These are phyloP conservation scores for Dromococcyx pavoninus DNA, from an alignment of 2,797 vertebrate genomes.

Conservation along the genomic window DNA sequence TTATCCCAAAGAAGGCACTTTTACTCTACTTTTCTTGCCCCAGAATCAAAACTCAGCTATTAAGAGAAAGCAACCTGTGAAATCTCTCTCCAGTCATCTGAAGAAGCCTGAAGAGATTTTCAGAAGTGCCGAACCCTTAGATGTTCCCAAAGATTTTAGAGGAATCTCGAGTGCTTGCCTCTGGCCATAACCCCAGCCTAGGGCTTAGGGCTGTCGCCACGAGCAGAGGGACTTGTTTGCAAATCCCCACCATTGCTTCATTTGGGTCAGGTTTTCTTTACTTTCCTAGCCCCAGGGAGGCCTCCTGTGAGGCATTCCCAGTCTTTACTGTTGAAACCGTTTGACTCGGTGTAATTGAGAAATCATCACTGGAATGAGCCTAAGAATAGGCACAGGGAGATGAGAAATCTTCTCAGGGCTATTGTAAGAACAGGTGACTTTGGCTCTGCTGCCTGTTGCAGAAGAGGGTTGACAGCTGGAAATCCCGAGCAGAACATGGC, in stretches of 20 bases:
- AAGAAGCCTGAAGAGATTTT: constrained; percentile 50
- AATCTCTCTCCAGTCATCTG: constrained; percentile 47
- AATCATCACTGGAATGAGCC: constrained; percentile 6
- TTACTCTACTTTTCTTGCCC: not conserved
- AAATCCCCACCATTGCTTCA: constrained; percentile 34
- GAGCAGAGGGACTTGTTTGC: constrained; percentile 62
- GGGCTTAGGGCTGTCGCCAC: constrained; percentile 8
- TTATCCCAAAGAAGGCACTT: not conserved
- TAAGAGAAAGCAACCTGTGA: constrained; percentile 21
- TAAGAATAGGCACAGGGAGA: not conserved
- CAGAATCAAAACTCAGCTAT: not conserved
- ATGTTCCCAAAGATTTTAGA: constrained; percentile 59
- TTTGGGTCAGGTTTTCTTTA: constrained; percentile 24
- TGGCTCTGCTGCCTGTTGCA: not conserved
- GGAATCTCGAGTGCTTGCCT: constrained; percentile 49
- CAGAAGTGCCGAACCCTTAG: constrained; percentile 53
- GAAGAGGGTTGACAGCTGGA: not conserved
- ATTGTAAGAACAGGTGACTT: not conserved
- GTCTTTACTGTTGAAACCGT: constrained; percentile 51
- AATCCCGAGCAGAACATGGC: not conserved
- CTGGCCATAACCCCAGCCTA: constrained; percentile 37
- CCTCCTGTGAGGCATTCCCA: constrained; percentile 21
- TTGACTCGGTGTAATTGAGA: constrained; percentile 19
- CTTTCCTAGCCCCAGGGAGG: constrained; percentile 54
- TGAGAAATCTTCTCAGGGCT: not conserved